phyloP scores from a whole-genome alignment of 2,797 vertebrate genomes.

The Enteromius unitaeniatus region DNA sequence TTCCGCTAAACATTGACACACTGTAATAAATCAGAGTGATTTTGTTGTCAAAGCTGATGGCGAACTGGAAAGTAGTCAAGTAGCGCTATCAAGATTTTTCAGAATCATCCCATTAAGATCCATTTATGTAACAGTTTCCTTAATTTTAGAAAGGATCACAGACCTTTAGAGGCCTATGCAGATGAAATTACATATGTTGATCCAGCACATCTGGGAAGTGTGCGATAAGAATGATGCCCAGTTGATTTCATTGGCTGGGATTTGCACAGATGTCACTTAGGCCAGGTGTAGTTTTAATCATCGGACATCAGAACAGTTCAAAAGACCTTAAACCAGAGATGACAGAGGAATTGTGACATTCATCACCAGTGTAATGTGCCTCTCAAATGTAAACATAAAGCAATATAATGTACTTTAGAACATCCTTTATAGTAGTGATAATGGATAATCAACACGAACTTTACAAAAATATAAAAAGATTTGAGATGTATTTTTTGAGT shows the following conservation, averaged over 20 bases:
- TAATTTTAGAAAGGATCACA: constrained; percentile 35
- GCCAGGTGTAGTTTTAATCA: constrained; percentile 44
- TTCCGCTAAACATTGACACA: constrained; percentile 32
- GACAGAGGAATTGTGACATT: background rate
- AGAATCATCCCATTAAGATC: constrained; percentile 42
- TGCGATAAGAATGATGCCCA: constrained; percentile 29
- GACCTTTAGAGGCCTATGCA: constrained; percentile 12
- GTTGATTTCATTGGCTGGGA: constrained; percentile 28
- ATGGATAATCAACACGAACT: background rate
- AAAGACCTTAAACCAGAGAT: constrained; percentile 24
- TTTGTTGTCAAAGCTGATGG: constrained; percentile 43
- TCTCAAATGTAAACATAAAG: background rate
- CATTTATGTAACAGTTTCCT: constrained; percentile 39
- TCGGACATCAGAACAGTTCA: constrained; percentile 30
- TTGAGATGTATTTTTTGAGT: background rate
- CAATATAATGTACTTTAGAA: background rate
- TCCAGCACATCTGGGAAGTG: constrained; percentile 47
- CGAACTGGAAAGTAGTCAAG: constrained; percentile 33
- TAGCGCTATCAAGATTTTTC: constrained; percentile 11
- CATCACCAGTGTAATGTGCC: background rate
- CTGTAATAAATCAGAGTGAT: constrained; percentile 46
- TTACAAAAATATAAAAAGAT: background rate
- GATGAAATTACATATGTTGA: constrained; percentile 11
- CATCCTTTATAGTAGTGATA: background rate
- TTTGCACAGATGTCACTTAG: constrained; percentile 28